Evolutionary conservation across 2,888 invertebrate species (phyloP).

Genomic region (Eustalomyia histrio): DNA sequence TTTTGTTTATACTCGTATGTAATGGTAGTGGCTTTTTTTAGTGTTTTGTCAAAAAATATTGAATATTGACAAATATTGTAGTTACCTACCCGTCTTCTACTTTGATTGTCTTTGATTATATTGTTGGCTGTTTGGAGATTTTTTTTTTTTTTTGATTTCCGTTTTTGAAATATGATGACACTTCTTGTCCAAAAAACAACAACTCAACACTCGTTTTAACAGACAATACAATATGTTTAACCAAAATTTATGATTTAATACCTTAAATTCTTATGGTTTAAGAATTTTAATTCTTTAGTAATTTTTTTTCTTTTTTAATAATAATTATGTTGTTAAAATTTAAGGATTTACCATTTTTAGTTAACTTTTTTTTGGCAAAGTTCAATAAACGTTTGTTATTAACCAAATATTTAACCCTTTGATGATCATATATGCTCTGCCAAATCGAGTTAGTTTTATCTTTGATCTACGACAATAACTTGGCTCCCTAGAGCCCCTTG

Average conservation of each 20-base stretch:
- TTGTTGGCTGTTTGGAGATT: slow-evolving; percentile 32
- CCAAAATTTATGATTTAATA: slow-evolving; percentile 64
- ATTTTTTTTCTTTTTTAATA: slow-evolving; percentile 16
- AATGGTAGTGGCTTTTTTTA: slow-evolving; percentile 58
- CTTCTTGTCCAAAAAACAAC: slow-evolving; percentile 70
- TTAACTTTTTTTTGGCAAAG: slow-evolving; percentile 48
- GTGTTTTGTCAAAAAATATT: slow-evolving; percentile 43
- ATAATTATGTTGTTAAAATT: slow-evolving; percentile 59
- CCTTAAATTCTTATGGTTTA: slow-evolving; percentile 51
- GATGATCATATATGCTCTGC: too few relatives aligned
- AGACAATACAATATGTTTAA: slow-evolving; percentile 38
- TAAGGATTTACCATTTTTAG: slow-evolving; percentile 59
- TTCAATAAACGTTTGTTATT: slow-evolving; percentile 62
- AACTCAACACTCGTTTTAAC: slow-evolving; percentile 21
- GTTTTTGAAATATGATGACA: slow-evolving; percentile 71
- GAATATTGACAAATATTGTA: slow-evolving; percentile 42
- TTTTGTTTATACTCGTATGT: slow-evolving; percentile 6
- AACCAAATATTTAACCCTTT: slow-evolving; percentile 5
- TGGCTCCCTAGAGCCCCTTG: too few relatives aligned
- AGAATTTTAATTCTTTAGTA: slow-evolving; percentile 60
- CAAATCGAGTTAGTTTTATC: too few relatives aligned
- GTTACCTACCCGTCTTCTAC: slow-evolving; percentile 49
- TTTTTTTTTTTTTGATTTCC: slow-evolving; percentile 69
- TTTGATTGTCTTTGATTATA: slow-evolving; percentile 41
- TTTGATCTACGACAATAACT: too few relatives aligned